These are phyloP conservation scores for Melanerpes aurifrons DNA, from an alignment of 2,113 vertebrate species.

Conservation along the genomic window DNA sequence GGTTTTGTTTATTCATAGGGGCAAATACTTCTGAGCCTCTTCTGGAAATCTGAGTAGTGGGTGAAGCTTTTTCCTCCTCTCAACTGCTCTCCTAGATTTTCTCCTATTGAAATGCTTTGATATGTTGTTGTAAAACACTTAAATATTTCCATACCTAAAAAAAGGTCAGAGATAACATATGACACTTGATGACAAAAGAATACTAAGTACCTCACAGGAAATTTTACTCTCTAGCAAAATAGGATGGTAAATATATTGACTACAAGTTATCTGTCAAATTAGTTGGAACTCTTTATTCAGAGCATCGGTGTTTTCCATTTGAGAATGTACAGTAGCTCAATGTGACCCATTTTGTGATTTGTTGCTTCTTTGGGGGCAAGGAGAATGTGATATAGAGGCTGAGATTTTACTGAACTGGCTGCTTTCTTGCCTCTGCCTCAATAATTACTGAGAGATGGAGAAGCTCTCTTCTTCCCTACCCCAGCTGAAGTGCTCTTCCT, in stretches of 20 bases:
- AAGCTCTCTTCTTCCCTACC: not conserved
- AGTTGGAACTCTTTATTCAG: slow-evolving; percentile 7
- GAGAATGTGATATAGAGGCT: not conserved
- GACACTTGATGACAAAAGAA: no score
- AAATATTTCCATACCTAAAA: slow-evolving; percentile 71
- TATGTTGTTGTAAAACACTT: slow-evolving; percentile 68
- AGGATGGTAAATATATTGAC: slow-evolving; percentile 59
- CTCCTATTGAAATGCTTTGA: slow-evolving; percentile 57
- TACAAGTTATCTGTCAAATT: slow-evolving; percentile 35
- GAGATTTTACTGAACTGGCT: not conserved
- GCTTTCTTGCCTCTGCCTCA: not conserved
- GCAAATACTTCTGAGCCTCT: slow-evolving; percentile 60
- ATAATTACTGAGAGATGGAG: not conserved
- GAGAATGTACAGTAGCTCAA: not conserved
- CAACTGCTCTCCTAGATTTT: slow-evolving; percentile 34
- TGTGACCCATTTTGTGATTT: not conserved
- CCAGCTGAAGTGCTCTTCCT: not conserved
- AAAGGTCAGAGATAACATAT: slow-evolving; percentile 65
- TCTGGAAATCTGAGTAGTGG: slow-evolving; percentile 41
- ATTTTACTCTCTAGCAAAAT: slow-evolving; percentile 44
- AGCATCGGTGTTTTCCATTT: not conserved
- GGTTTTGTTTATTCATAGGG: slow-evolving; percentile 50
- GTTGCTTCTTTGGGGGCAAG: not conserved
- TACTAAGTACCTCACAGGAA: slow-evolving; percentile 52
- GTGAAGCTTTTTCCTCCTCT: slow-evolving; percentile 54